A percentile compares a stretch with the other conserved stretches of the same genome.
phyloP scores from a whole-genome alignment of 2,888 invertebrate species.

The Zygothrica quintamaculata region DNA sequence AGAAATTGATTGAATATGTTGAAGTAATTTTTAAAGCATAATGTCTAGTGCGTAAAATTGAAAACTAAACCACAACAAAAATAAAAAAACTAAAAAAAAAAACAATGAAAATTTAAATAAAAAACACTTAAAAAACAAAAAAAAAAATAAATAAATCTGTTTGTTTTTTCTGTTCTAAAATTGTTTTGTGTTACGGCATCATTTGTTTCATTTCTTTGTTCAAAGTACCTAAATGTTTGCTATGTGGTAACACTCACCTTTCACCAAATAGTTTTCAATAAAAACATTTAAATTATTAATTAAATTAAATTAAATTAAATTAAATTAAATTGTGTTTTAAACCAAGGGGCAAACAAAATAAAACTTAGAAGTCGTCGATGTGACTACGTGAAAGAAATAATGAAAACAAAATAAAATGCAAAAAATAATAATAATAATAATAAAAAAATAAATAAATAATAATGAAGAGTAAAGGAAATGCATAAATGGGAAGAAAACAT shows the following conservation, averaged over 20 bases:
- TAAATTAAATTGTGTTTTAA: constrained; percentile 51
- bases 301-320: constrained; percentile 38
- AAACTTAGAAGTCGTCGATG: constrained; percentile 49
- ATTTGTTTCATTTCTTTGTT: constrained; percentile 36
- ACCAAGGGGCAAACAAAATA: constrained; percentile 31
- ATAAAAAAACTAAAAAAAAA: constrained; percentile 16
- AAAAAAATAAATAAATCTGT: constrained; percentile 39
- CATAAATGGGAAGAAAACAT: constrained; percentile 55
- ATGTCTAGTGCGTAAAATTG: constrained; percentile 70
- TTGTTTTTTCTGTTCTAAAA: constrained; percentile 39
- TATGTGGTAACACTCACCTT: constrained; percentile 27
- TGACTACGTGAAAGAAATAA: constrained; percentile 30
- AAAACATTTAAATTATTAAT: constrained; percentile 60
- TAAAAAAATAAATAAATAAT: constrained; percentile 24
- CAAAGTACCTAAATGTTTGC: constrained; percentile 57
- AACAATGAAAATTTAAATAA: constrained; percentile 44
- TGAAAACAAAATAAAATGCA: constrained; percentile 29
- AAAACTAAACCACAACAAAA: constrained; percentile 46
- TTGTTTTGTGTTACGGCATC: constrained; percentile 31
- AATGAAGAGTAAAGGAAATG: constrained; percentile 37
- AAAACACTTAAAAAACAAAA: constrained; percentile 51
- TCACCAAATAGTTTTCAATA: constrained; percentile 55
- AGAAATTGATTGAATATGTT: constrained; percentile 52
- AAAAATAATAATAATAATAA: constrained; percentile 28
- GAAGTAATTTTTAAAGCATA: constrained; percentile 67